Conservation (phyloP, 2,113 vertebrate genomes). For the Bombycilla garrulus region DNA sequence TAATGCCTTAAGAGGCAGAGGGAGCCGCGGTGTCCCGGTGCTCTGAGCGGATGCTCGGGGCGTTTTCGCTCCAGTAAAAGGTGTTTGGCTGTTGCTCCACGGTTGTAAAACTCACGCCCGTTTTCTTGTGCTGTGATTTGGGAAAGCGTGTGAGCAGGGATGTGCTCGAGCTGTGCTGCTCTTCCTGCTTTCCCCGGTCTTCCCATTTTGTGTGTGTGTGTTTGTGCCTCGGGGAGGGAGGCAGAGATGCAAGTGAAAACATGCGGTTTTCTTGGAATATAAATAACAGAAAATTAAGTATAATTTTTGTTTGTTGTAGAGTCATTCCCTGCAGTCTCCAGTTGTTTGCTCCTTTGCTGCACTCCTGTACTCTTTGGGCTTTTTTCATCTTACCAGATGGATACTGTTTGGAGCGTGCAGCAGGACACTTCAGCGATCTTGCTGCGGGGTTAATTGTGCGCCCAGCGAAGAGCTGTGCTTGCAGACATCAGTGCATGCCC, state of each 20-base stretch:
- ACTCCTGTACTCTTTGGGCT: neutral
- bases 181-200: neutral
- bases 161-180: neutral
- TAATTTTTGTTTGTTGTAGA: neutral
- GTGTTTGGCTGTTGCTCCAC: neutral
- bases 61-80: neutral
- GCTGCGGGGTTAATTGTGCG: neutral
- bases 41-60: neutral
- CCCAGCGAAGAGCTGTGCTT: neutral
- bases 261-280: neutral
- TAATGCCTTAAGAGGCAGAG: neutral
- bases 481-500: neutral
- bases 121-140: neutral
- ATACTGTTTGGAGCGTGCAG: neutral
- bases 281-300: conserved; percentile 17
- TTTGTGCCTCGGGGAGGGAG: conserved; percentile 1
- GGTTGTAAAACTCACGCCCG: neutral
- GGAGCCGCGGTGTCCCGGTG: neutral
- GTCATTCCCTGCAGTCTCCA: neutral
- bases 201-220: neutral
- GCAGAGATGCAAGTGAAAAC: conserved; percentile 20
- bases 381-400: neutral
- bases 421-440: neutral
- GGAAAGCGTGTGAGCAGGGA: neutral
- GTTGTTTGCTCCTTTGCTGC: neutral